Evolutionary conservation across 2,113 vertebrate species (phyloP).

Genomic region (Myotis davidii): DNA sequence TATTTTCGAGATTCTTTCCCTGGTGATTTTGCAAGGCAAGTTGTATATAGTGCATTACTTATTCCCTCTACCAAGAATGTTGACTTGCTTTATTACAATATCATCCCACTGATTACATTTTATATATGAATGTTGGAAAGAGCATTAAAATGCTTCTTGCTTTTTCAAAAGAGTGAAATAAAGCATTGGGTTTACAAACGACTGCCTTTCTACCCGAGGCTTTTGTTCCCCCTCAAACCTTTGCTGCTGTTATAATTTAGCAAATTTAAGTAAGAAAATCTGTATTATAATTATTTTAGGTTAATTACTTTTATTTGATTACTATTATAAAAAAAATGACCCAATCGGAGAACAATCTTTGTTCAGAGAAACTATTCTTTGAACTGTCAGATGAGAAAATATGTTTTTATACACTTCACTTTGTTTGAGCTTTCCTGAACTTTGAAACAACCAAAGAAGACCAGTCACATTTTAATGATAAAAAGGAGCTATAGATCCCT

Average conservation of each 20-base stretch:
- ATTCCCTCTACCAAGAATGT: neutral
- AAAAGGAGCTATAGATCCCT: neutral
- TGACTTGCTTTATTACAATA: neutral
- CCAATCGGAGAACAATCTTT: neutral
- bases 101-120: neutral
- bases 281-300: neutral
- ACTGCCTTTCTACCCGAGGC: neutral
- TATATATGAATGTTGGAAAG: neutral
- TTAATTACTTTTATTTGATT: neutral
- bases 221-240: neutral
- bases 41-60: neutral
- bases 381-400: neutral
- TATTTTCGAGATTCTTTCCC: neutral
- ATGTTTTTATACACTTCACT: neutral
- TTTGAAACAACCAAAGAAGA: neutral
- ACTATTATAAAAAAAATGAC: neutral
- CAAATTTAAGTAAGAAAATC: neutral
- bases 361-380: neutral
- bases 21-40: conserved; percentile 2
- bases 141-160: neutral
- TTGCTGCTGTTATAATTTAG: neutral
- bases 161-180: neutral
- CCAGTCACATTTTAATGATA: neutral
- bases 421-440: rapidly evolving
- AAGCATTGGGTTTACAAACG: neutral